Conservation (phyloP, 2,113 vertebrate species). For the Lutjanus erythropterus region DNA sequence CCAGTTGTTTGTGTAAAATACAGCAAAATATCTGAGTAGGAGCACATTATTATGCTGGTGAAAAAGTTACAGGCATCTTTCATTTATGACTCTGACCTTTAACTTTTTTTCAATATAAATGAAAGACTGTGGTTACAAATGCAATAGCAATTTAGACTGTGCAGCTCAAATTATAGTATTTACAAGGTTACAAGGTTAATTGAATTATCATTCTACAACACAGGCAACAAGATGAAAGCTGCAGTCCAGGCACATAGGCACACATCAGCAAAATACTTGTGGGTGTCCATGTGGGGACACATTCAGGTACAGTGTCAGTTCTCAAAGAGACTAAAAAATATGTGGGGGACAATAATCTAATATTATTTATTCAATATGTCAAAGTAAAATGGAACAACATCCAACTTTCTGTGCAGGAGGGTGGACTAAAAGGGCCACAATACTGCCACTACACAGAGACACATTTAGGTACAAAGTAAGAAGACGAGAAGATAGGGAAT, state of each 20-base stretch:
- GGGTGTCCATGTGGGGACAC: neutral
- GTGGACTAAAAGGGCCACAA: too few species aligned
- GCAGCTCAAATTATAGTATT: too few species aligned
- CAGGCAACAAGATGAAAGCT: too few species aligned
- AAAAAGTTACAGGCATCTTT: neutral
- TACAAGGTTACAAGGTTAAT: too few species aligned
- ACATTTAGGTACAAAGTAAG: neutral
- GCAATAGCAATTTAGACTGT: neutral
- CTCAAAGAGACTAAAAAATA: too few species aligned
- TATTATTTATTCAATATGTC: too few species aligned
- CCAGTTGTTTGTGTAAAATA: conserved; percentile 25
- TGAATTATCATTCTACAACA: too few species aligned
- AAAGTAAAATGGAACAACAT: too few species aligned
- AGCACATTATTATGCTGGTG: neutral
- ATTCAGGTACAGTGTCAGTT: neutral
- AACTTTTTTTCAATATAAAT: neutral
- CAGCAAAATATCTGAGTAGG: neutral
- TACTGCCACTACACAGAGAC: neutral
- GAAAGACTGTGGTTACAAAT: neutral
- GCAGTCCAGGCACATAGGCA: too few species aligned
- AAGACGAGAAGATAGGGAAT: neutral
- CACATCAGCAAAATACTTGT: neutral
- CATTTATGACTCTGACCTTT: neutral
- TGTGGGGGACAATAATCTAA: too few species aligned
- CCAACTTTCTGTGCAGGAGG: too few species aligned